Conservation (phyloP, 2,113 vertebrate species). For the Apus apus region DNA sequence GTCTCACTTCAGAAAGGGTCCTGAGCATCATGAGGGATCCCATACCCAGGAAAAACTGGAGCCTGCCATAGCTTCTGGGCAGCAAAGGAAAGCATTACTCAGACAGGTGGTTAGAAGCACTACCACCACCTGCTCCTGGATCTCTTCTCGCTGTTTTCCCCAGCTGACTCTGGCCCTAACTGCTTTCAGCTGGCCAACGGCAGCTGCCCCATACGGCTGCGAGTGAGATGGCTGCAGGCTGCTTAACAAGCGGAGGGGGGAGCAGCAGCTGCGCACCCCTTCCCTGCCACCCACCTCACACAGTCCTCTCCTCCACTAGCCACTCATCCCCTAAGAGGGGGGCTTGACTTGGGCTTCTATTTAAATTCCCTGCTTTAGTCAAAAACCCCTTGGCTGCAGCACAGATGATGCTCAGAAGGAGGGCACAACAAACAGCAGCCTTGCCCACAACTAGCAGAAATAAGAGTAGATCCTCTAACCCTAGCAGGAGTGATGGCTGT, state of each 20-base stretch:
- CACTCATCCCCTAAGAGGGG: accelerated
- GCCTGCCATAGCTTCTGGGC: background rate
- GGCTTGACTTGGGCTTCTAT: background rate
- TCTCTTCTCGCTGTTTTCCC: background rate
- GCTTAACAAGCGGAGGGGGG: background rate
- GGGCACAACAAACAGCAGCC: accelerated
- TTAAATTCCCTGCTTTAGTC: too few relatives aligned
- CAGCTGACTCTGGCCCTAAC: constrained; percentile 8
- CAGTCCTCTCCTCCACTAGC: background rate
- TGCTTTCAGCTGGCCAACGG: constrained; percentile 24
- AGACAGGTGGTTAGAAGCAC: constrained; percentile 22
- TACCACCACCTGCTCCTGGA: constrained; percentile 53
- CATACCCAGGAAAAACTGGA: background rate
- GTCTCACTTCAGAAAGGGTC: background rate
- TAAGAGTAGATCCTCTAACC: accelerated
- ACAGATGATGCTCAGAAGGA: background rate
- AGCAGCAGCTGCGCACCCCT: background rate
- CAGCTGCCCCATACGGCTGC: background rate
- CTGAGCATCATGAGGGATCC: background rate
- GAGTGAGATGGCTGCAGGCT: background rate
- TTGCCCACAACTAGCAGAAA: background rate
- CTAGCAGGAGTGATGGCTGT: accelerated
- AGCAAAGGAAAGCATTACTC: background rate
- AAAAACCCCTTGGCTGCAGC: background rate
- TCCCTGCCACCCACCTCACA: accelerated